phyloP scores from a whole-genome alignment of 2,797 vertebrate genomes.

The Typhlichthys subterraneus region DNA sequence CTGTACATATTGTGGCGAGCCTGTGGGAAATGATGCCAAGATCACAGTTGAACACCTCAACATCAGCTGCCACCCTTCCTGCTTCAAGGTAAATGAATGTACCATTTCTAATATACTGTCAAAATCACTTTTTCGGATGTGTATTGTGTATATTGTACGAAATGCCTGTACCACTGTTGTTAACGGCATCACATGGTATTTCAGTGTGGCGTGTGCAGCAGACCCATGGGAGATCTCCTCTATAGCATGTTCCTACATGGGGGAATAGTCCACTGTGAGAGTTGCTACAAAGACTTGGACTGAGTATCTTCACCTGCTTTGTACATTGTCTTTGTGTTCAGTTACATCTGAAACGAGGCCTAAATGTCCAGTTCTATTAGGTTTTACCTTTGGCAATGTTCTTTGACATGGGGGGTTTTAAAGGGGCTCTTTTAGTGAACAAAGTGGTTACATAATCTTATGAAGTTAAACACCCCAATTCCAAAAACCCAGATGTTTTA shows the following conservation, averaged over 20 bases:
- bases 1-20: constrained; percentile 87
- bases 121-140: too few relatives aligned
- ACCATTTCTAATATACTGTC: not conserved
- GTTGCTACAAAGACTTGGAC: constrained; percentile 88
- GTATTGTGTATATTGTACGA: not conserved
- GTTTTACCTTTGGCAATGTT: constrained; percentile 23
- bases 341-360: constrained; percentile 57
- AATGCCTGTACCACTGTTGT: constrained; percentile 1
- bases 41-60: constrained; percentile 93
- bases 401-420: constrained; percentile 31
- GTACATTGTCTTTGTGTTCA: constrained; percentile 33
- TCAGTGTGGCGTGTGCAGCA: constrained; percentile 88
- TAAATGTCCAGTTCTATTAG: constrained; percentile 32
- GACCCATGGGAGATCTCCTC: constrained; percentile 91
- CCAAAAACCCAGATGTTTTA: constrained; percentile 5
- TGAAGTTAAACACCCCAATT: constrained; percentile 18
- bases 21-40: constrained; percentile 86
- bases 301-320: constrained; percentile 58
- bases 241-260: constrained; percentile 88
- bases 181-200: constrained; percentile 35
- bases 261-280: constrained; percentile 89
- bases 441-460: constrained; percentile 31
- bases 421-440: constrained; percentile 24
- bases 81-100: constrained; percentile 87
- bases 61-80: constrained; percentile 90